Evolutionary conservation across 2,797 vertebrate genomes (phyloP).

Genomic region (Galagoides demidoff): DNA sequence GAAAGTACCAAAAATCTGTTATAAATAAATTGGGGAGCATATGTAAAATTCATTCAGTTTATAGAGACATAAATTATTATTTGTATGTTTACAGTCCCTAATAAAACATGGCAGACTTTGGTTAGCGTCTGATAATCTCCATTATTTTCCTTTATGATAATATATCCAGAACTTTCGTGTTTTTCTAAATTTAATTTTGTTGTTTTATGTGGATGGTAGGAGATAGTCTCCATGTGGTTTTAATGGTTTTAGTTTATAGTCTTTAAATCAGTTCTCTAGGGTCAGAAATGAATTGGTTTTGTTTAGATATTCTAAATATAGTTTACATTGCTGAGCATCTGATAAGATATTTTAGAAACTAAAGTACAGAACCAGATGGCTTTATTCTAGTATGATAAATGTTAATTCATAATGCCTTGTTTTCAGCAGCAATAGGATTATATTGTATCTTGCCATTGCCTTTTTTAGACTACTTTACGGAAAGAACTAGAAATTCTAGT

Average conservation of each 20-base stretch:
- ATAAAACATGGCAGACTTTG: background rate
- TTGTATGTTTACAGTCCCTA: conserved; percentile 48
- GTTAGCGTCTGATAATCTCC: conserved; percentile 31
- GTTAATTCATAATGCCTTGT: conserved; percentile 63
- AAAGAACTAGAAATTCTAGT: conserved; percentile 83
- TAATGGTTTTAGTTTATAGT: conserved; percentile 44
- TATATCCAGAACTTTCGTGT: conserved; percentile 38
- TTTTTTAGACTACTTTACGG: conserved; percentile 74
- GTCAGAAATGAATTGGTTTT: conserved; percentile 58
- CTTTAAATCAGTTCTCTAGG: conserved; percentile 31
- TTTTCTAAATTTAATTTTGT: conserved; percentile 45
- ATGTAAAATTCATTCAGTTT: conserved; percentile 26
- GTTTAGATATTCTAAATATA: conserved; percentile 52
- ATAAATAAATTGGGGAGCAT: background rate
- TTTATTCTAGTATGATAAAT: conserved; percentile 57
- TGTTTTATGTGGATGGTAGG: conserved; percentile 5
- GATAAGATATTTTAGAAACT: conserved; percentile 66
- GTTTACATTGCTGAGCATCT: conserved; percentile 52
- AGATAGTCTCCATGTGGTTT: conserved; percentile 44
- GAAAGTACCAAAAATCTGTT: conserved; percentile 53
- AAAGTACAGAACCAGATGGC: background rate
- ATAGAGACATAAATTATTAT: conserved; percentile 3
- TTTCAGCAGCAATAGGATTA: conserved; percentile 49
- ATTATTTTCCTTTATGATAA: conserved; percentile 46
- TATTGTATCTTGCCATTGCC: conserved; percentile 64